Conservation (phyloP, 2,113 vertebrate species). For the Vombatus ursinus region DNA sequence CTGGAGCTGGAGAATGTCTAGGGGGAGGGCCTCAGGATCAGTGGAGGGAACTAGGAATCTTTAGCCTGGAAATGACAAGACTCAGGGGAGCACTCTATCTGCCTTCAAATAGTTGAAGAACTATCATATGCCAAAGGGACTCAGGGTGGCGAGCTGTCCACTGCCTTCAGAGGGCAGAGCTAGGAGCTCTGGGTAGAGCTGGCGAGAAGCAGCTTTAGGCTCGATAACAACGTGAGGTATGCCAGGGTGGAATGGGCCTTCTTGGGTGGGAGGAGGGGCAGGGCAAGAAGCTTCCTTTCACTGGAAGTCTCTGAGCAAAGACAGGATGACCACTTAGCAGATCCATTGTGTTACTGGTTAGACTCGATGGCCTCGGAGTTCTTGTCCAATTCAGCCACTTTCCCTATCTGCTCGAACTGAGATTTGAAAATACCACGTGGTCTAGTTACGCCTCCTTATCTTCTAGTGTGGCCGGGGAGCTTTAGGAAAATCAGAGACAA, state of each 20-base stretch:
- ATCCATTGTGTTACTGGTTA: background rate
- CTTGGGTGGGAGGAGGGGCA: background rate
- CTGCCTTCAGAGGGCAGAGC: background rate
- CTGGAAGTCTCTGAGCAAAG: background rate
- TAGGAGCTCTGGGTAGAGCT: background rate
- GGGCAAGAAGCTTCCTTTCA: no score
- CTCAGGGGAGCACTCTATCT: background rate
- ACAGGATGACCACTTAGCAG: background rate
- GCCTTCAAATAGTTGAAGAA: background rate
- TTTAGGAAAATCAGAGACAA: background rate
- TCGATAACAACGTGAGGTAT: background rate
- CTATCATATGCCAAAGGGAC: background rate
- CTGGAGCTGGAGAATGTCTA: background rate
- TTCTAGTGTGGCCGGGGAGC: background rate
- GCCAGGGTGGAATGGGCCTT: background rate
- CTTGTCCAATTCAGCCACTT: background rate
- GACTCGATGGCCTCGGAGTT: background rate
- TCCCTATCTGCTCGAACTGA: background rate
- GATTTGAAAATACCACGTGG: background rate
- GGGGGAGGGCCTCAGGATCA: background rate
- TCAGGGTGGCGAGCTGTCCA: background rate
- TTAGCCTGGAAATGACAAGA: background rate
- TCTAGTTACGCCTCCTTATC: background rate
- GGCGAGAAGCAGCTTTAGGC: background rate
- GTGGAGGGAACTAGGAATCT: background rate